Evolutionary conservation across 2,113 vertebrate species (phyloP), one percentile per base, ranked within the genome.

Genomic region (Cnemophilus loriae): DNA sequence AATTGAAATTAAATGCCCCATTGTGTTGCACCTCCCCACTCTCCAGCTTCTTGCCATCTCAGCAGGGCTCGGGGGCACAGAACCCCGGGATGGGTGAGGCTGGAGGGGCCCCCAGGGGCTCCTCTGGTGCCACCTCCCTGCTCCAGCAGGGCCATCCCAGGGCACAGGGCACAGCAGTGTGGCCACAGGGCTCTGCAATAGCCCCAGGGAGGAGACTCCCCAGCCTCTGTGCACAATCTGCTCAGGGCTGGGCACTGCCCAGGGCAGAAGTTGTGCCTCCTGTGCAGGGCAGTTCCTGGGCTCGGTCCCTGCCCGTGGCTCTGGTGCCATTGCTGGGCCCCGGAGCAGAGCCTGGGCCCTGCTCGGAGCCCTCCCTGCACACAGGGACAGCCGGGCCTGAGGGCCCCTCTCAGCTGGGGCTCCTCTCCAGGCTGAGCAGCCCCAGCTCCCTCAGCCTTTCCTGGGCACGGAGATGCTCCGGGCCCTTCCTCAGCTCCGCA

Each of bases 51-150:
- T 0, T 33, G 37, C 4, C 16, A 37, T 2, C 13, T 19, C 60
- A 27, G 41, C 28, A 42, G 47, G 22, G 32, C 13, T 57, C 32
- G 21, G 47, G 14, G 16, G 16, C 26, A 41, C n/a, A 32, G 23
- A n/a, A 0, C 1, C 16, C 13, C n/a, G 16, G 23, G 2, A 0
- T 41, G 56, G 16, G 9, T 13, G 0, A 63, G 65, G 8, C 12
- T 24, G 64, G 22, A 16, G 9, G 42, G 30, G 6, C 14, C 16
- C 70, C 3, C 30, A 4, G 18, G 6, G 28, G 28, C 16, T n/a
- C 4, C n/a, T 37, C 9, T 69, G 74, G n/a, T 70, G 23, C 4
- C 73, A 10, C 46, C 84, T 60, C 63, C 42, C 37, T 52, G 63
- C 53, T 32, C 64, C 84, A 39, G 39, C 46, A 61, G 84, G 37